These are phyloP conservation scores for Zosterops lateralis DNA, from an alignment of 2,113 vertebrate species.

Conservation along the genomic window DNA sequence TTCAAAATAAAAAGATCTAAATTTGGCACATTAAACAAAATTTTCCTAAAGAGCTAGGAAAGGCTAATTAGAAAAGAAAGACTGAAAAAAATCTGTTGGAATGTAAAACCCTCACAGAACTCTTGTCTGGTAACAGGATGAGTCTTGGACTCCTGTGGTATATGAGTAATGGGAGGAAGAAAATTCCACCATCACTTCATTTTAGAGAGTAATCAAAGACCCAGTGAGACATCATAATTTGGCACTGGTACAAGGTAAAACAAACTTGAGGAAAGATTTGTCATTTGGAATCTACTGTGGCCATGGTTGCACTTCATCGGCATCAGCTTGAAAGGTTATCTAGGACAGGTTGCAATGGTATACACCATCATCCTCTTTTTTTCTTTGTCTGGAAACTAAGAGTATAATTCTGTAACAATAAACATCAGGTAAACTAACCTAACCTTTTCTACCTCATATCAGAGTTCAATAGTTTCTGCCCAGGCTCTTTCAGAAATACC, in stretches of 20 bases:
- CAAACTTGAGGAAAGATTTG: background rate
- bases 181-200: background rate
- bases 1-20: background rate
- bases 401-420: background rate
- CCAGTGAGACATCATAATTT: background rate
- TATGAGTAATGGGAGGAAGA: background rate
- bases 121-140: background rate
- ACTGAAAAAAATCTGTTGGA: background rate
- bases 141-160: background rate
- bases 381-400: background rate
- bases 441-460: background rate
- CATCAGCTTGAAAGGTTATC: background rate
- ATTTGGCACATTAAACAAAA: background rate
- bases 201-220: background rate
- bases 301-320: background rate
- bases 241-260: background rate
- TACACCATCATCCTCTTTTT: background rate
- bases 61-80: background rate
- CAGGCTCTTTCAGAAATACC: background rate
- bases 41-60: background rate
- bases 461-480: background rate
- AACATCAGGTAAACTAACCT: background rate
- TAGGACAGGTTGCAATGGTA: background rate
- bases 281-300: background rate
- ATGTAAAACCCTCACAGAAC: background rate